phyloP scores from a whole-genome alignment of 2,888 invertebrate genomes.

The Rotaria socialis region DNA sequence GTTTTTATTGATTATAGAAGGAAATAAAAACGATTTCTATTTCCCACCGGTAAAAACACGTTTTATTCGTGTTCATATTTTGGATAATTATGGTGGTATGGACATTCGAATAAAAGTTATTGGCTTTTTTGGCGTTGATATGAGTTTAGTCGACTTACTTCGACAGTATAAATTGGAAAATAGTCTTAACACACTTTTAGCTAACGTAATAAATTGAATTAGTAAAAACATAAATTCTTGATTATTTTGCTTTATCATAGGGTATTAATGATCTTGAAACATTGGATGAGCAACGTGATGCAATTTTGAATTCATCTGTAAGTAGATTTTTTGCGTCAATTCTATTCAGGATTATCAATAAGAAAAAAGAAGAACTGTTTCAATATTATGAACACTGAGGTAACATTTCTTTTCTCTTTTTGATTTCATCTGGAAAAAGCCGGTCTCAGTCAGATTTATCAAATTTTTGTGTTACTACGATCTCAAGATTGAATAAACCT shows the following conservation, averaged over 20 bases:
- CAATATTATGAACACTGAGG: no score
- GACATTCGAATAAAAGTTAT: constrained; percentile 14
- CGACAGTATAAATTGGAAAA: background rate
- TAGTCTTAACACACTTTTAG: background rate
- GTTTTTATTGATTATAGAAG: background rate
- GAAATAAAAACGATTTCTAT: constrained; percentile 9
- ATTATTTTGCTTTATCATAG: background rate
- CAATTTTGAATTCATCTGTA: constrained; percentile 26
- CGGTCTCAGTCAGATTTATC: no score
- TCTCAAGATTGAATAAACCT: no score
- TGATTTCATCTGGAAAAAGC: no score
- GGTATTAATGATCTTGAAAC: constrained; percentile 11
- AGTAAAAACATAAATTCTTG: background rate
- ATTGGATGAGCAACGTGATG: constrained; percentile 24
- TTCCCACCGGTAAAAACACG: background rate
- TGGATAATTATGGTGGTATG: background rate
- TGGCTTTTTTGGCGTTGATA: constrained; percentile 1
- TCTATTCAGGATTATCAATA: no score
- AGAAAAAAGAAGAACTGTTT: no score
- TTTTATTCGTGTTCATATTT: constrained; percentile 11
- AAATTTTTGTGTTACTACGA: no score
- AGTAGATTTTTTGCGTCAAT: background rate
- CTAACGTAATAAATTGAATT: background rate
- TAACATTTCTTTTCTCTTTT: no score
- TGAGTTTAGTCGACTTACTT: constrained; percentile 7